Base-by-base conservation (phyloP, 2,888 invertebrate species). In the Zele albiditarsus region DNA sequence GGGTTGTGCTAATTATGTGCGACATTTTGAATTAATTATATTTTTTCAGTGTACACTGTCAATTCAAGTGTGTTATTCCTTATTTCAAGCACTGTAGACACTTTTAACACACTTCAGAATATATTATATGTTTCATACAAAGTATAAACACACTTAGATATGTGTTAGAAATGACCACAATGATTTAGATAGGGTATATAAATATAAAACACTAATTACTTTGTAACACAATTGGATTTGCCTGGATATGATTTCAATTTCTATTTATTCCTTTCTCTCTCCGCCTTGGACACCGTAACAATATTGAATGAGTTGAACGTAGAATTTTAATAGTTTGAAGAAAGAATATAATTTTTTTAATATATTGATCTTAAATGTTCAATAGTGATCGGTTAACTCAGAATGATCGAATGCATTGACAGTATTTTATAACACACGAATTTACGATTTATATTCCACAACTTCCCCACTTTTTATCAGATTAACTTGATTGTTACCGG, bases 401-500 rank as follows among this genome's bases (percentile, higher is more conserved):
- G 78, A 77, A 74, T 70, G 78, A 78, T 75, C 79, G 79, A 80
- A 81, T 77, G 76, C 60, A 65, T 28, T 77, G 71, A 76, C 80
- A 77, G 78, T 67, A 76, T 74, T 84, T 84, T 84, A 84, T 84
- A 82, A 75, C 80, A 46, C n/a, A 46, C 78, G 77, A 80, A 10
- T n/a, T n/a, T n/a, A n/a, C n/a, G n/a, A n/a, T n/a, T 42, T 77
- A 78, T 25, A 49, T 71, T 80, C 81, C 78, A 84, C 83, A 84
- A 82, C 78, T 71, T 71, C 77, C 83, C 80, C 80, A 80, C 84
- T 80, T 81, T 78, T 79, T 69, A 20, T 46, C 67, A 60, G 65
- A n/a, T 20, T 60, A 31, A 57, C 60, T 38, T n/a, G 20, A 53
- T 49, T n/a, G n/a, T 66, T n/a, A 42, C 12, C 42, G 12, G 2